A percentile compares a stretch with the other conserved stretches of the same genome.
Evolutionary conservation across 2,888 invertebrate species (phyloP).

Genomic region (Galerucella calmariensis): DNA sequence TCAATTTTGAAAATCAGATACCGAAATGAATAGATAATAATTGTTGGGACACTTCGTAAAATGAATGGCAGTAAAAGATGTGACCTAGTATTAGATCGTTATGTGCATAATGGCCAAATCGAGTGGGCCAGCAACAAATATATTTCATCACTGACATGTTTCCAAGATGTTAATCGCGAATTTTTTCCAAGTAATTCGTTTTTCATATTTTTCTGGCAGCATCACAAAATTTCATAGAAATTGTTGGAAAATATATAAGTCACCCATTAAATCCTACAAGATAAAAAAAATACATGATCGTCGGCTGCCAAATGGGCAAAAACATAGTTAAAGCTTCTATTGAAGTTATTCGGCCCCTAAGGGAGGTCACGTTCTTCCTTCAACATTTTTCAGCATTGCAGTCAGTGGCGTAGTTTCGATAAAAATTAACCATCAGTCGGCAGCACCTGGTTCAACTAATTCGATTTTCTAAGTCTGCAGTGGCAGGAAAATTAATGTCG

Average conservation of each 20-base stretch:
- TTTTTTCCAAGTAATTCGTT: neutral
- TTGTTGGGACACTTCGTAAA: too few relatives aligned
- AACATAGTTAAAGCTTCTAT: conserved; percentile 32
- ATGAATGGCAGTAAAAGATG: too few relatives aligned
- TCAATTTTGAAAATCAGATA: too few relatives aligned
- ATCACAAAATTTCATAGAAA: conserved; percentile 3
- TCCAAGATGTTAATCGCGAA: neutral
- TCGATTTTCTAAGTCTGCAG: conserved; percentile 35
- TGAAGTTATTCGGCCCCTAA: conserved; percentile 29
- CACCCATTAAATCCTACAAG: neutral
- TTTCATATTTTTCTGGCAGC: neutral
- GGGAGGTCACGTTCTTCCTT: conserved; percentile 35
- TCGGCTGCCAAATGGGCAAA: conserved; percentile 34
- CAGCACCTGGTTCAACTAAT: conserved; percentile 32
- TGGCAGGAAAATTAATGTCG: conserved; percentile 20
- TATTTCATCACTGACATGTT: neutral
- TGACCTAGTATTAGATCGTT: too few relatives aligned
- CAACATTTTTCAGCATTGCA: conserved; percentile 36
- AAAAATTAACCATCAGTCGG: conserved; percentile 31
- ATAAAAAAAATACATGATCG: conserved; percentile 15
- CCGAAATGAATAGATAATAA: too few relatives aligned
- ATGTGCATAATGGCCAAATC: too few relatives aligned
- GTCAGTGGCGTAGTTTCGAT: conserved; percentile 35
- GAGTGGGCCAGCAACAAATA: too few relatives aligned
- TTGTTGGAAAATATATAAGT: neutral